Base-by-base conservation (phyloP, 2,797 vertebrate species). In the Zenarchopterus dispar region DNA sequence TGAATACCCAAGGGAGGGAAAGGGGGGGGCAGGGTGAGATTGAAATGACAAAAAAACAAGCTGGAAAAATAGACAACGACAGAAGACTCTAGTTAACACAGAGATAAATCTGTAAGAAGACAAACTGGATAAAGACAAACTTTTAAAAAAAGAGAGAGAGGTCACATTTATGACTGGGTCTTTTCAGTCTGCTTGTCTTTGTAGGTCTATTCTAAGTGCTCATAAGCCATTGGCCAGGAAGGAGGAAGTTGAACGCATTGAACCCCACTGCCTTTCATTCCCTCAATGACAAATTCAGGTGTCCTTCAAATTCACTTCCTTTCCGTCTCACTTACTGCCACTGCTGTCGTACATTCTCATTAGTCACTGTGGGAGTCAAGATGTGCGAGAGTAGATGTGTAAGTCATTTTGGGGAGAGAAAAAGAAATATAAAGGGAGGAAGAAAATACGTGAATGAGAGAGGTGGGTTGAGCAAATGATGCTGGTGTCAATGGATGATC, bases 251-350 rank as follows among this genome's bases (percentile, higher is more conserved):
- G 69, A 50, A 61, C 68, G 43, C 42, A n/a, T 22, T 71, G 77
- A 84, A 77, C 81, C 80, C 74, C 33, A 39, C 62, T 70, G 75
- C 70, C 85, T 48, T 76, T 75, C 58, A 71, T 82, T 87, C 80
- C 76, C 81, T 86, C 89, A 87, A 89, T 91, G 88, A 85, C 84
- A 88, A 81, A 88, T 84, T 60, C 7, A 39, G 80, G 69, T 66
- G 85, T 89, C 85, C 85, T 89, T 89, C 75, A 6, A 80, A 78
- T 89, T 72, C 64, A 65, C 80, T 84, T 76, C 53, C 79, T 84
- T 81, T 87, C 75, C 23, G 77, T 86, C 87, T 86, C 78, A 84
- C 82, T 89, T 87, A 88, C 62, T 18, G 61, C 70, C 78, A 67
- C 75, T 28, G 5, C 75, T 84, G 80, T 87, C 84, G 84, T 80